Evolutionary conservation across 2,113 vertebrate genomes (phyloP).

Genomic region (Megatriorchis doriae): DNA sequence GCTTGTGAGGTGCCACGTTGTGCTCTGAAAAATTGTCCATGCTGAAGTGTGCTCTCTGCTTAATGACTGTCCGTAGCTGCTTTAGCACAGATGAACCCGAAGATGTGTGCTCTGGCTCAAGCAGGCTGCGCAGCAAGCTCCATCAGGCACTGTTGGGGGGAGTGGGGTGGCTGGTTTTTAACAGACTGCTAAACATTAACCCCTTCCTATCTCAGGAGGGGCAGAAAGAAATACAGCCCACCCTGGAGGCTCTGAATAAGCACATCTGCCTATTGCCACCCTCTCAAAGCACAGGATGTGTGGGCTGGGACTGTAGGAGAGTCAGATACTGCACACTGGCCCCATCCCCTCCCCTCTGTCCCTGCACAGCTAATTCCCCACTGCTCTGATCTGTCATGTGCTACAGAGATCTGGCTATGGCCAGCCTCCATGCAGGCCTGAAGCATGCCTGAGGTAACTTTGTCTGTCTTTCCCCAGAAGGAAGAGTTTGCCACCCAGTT

Average conservation of each 20-base stretch:
- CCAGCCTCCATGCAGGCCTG: background rate
- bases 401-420: background rate
- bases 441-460: background rate
- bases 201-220: background rate
- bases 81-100: background rate
- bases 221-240: background rate
- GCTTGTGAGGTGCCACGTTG: conserved; percentile 43
- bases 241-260: background rate
- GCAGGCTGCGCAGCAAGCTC: background rate
- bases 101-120: background rate
- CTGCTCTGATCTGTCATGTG: background rate
- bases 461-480: conserved; percentile 73
- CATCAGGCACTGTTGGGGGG: background rate
- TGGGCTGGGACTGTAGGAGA: background rate
- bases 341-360: background rate
- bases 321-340: background rate
- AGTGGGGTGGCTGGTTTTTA: background rate
- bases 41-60: background rate
- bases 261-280: background rate
- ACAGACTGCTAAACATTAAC: background rate
- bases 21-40: conserved; percentile 23
- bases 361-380: background rate
- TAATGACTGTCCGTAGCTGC: background rate
- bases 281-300: background rate
- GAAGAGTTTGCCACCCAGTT: conserved; percentile 88